phyloP scores from a whole-genome alignment of 1,140 invertebrate species.

The Eumaeus atala region DNA sequence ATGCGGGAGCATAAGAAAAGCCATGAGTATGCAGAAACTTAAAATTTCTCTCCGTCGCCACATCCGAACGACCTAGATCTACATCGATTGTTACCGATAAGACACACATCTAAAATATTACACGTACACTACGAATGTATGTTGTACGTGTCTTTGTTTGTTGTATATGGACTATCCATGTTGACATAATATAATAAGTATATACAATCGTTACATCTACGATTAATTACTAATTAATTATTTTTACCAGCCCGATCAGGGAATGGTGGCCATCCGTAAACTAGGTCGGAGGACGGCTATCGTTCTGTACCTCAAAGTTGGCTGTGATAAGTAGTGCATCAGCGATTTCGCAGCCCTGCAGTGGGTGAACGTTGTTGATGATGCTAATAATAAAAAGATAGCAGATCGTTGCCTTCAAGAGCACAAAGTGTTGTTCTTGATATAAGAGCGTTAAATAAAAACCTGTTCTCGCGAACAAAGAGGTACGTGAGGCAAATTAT shows the following conservation, averaged over 20 bases:
- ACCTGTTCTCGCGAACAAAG: constrained; percentile 62
- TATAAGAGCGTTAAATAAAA: constrained; percentile 69
- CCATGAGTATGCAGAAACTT: neutral
- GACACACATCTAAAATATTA: constrained; percentile 7
- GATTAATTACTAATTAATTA: too few relatives aligned
- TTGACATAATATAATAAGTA: too few relatives aligned
- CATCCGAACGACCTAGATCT: constrained; percentile 6
- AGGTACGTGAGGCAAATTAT: constrained; percentile 70
- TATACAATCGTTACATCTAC: too few relatives aligned
- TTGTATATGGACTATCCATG: too few relatives aligned
- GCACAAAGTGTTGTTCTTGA: constrained; percentile 63
- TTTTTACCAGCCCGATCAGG: too few relatives aligned
- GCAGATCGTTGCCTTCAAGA: constrained; percentile 47
- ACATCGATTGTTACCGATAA: constrained; percentile 8
- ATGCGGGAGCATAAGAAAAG: neutral
- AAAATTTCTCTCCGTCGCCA: constrained; percentile 5
- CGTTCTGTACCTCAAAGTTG: too few relatives aligned
- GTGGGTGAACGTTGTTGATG: too few relatives aligned
- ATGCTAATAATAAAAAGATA: constrained; percentile 36
- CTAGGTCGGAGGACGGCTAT: too few relatives aligned
- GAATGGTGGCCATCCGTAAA: too few relatives aligned
- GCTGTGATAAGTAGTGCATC: too few relatives aligned
- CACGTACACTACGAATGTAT: neutral
- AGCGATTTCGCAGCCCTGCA: too few relatives aligned
- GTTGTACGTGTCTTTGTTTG: too few relatives aligned